phyloP scores from a whole-genome alignment of 2,113 vertebrate species.

The Forbesichthys papilliferus region DNA sequence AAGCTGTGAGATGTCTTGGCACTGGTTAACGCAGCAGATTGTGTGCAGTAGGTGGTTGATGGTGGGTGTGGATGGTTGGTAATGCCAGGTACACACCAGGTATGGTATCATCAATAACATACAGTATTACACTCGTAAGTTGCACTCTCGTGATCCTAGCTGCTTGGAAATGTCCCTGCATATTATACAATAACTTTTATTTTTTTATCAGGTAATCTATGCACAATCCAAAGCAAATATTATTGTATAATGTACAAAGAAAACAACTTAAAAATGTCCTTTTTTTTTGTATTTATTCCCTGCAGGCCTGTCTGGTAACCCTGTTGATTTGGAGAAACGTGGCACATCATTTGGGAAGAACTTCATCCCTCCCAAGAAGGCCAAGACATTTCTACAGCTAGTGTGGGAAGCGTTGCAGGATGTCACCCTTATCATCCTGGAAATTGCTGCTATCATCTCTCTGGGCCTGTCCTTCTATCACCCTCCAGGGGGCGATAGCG shows the following conservation, averaged over 20 bases:
- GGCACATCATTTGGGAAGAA: conserved; percentile 85
- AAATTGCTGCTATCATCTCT: conserved; percentile 95
- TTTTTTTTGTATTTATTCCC: not conserved
- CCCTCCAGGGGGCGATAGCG: conserved; percentile 82
- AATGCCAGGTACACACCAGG: not conserved
- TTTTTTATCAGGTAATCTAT: not conserved
- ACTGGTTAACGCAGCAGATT: conserved; percentile 48
- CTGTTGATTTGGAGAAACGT: conserved; percentile 88
- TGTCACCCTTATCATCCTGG: conserved; percentile 95
- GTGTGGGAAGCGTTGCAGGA: conserved; percentile 99
- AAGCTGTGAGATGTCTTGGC: conserved; percentile 28
- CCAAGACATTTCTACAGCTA: conserved; percentile 95
- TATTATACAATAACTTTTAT: not conserved
- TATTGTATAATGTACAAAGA: not conserved
- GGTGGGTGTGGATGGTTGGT: not conserved
- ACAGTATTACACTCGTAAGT: no score
- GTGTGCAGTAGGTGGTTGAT: conserved; percentile 36
- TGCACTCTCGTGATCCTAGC: no score
- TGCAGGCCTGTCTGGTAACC: conserved; percentile 90
- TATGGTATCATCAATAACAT: not conserved
- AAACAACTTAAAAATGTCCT: not conserved
- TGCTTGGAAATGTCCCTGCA: not conserved
- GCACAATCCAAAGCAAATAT: not conserved
- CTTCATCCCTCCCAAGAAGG: conserved; percentile 92
- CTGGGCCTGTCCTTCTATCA: conserved; percentile 94